Percentiles rank a stretch among this genome's conserved stretches.
phyloP scores from a whole-genome alignment of 92 coral and sea anemone genomes.

The Porites rus region DNA sequence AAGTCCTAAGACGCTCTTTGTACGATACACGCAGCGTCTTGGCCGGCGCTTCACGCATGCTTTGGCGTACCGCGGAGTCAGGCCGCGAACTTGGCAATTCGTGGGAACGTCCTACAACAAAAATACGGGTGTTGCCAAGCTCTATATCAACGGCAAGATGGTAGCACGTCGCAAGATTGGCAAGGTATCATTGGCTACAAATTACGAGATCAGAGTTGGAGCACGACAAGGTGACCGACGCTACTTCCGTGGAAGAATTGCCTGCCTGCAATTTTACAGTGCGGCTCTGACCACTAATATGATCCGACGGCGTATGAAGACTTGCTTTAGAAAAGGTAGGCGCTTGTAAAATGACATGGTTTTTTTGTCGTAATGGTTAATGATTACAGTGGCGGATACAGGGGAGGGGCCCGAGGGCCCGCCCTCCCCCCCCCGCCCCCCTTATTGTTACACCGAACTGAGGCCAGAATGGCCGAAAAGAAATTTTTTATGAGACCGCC shows the following conservation, averaged over 20 bases:
- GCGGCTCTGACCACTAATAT: constrained; percentile 64
- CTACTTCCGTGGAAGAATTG: constrained; percentile 78
- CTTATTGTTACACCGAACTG: too few relatives aligned
- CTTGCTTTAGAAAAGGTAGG: constrained; percentile 63
- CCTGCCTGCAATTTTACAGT: constrained; percentile 83
- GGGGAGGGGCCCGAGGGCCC: too few relatives aligned
- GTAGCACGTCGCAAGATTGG: constrained; percentile 67
- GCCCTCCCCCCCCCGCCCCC: too few relatives aligned
- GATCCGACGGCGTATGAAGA: constrained; percentile 67
- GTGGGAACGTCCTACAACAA: constrained; percentile 79
- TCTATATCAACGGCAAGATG: constrained; percentile 68
- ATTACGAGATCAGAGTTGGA: constrained; percentile 77
- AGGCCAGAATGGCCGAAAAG: too few relatives aligned
- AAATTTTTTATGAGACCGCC: too few relatives aligned
- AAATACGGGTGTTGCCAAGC: constrained; percentile 81
- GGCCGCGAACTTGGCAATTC: constrained; percentile 76
- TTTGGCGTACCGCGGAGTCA: constrained; percentile 38
- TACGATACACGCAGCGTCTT: constrained; percentile 66
- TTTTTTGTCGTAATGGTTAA: too few relatives aligned
- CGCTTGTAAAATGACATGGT: too few relatives aligned
- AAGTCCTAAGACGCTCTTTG: constrained; percentile 54
- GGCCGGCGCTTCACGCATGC: constrained; percentile 59
- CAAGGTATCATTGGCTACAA: constrained; percentile 74
- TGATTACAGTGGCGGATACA: too few relatives aligned
- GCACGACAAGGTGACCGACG: constrained; percentile 68